Conservation (phyloP, 2,797 vertebrate genomes). For the Lindbergichthys nudifrons region DNA sequence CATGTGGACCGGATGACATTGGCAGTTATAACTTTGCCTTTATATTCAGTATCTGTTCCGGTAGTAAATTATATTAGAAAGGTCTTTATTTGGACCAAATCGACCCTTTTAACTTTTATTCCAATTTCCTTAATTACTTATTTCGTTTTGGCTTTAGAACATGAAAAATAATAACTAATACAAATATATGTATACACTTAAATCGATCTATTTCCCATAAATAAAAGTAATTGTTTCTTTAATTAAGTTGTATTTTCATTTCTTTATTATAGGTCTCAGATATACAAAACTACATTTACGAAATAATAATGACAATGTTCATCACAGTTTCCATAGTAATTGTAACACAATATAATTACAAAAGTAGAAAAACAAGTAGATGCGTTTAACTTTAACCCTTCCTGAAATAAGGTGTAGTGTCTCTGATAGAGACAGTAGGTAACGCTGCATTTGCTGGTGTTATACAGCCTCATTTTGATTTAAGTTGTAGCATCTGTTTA, state of each 20-base stretch:
- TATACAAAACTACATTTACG: too few relatives aligned
- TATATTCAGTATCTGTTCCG: neutral
- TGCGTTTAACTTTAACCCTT: neutral
- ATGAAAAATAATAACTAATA: too few relatives aligned
- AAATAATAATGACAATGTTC: neutral
- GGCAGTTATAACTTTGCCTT: neutral
- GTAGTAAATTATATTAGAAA: neutral
- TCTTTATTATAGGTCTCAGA: too few relatives aligned
- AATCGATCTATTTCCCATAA: neutral
- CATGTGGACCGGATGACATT: conserved; percentile 20
- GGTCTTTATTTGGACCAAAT: too few relatives aligned
- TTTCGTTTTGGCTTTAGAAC: too few relatives aligned
- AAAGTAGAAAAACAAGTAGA: neutral
- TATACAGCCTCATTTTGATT: neutral
- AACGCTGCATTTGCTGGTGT: neutral
- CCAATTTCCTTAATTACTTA: too few relatives aligned
- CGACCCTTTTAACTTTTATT: too few relatives aligned
- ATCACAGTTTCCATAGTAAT: neutral
- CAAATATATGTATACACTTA: neutral
- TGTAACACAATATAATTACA: neutral
- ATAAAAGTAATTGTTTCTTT: neutral
- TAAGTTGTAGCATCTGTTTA: neutral
- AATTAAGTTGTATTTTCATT: neutral
- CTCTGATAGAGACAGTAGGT: neutral
- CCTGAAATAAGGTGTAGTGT: neutral